Evolutionary conservation across 2,797 vertebrate species (phyloP).

Genomic region (Clamator glandarius): DNA sequence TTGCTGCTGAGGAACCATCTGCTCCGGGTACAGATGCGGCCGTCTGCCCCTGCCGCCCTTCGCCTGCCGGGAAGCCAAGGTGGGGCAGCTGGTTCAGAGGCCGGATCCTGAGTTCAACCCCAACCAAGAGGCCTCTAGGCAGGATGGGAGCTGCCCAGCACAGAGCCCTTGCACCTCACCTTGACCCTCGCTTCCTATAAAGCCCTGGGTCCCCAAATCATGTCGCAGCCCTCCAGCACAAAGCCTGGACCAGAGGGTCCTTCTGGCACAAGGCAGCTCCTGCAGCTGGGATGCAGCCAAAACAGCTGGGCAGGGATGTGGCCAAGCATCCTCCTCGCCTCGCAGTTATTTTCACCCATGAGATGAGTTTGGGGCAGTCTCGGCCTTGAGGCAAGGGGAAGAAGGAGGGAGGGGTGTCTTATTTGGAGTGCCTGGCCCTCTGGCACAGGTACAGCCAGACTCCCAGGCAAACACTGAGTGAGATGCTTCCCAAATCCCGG

Average conservation of each 20-base stretch:
- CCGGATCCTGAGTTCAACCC: not conserved
- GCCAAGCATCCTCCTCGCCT: rapidly evolving
- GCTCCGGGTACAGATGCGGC: not conserved
- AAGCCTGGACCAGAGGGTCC: not conserved
- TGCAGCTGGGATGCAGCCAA: rapidly evolving
- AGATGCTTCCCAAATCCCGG: not conserved
- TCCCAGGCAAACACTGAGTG: not conserved
- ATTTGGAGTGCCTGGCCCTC: not conserved
- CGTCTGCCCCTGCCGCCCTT: not conserved
- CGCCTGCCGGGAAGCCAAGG: not conserved
- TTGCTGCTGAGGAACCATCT: constrained; percentile 49
- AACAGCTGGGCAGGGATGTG: not conserved
- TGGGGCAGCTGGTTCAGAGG: not conserved
- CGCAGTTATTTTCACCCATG: rapidly evolving
- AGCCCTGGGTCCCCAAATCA: not conserved
- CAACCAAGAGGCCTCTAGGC: not conserved
- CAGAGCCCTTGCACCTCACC: not conserved
- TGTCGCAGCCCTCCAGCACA: not conserved
- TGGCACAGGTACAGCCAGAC: rapidly evolving
- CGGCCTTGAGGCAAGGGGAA: not conserved
- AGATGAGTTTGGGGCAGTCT: not conserved
- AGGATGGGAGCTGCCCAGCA: not conserved
- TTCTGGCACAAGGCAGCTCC: not conserved
- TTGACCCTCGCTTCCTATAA: constrained; percentile 16
- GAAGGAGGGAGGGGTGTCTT: not conserved